These are phyloP conservation scores for Drosophila pectinifera DNA, from an alignment of 1,140 invertebrate species.

Conservation along the genomic window DNA sequence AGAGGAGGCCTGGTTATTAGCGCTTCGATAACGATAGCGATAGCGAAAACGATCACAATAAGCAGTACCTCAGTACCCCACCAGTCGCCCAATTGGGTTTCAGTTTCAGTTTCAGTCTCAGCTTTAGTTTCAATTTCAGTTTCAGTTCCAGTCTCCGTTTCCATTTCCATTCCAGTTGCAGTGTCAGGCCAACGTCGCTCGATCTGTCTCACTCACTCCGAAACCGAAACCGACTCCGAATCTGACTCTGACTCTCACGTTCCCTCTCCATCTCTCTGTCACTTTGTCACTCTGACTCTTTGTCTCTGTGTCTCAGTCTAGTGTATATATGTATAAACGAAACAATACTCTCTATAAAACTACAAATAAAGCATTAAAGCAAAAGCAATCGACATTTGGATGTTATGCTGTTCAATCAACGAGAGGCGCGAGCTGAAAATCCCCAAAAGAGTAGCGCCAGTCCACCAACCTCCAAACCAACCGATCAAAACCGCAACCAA, in stretches of 20 bases:
- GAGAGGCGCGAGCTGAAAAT: conserved; percentile 31
- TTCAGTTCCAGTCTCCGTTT: conserved; percentile 33
- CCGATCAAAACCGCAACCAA: conserved; percentile 27
- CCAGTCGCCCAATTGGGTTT: conserved; percentile 39
- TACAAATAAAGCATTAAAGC: conserved; percentile 64
- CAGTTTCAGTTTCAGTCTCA: conserved; percentile 10
- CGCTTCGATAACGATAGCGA: conserved; percentile 20
- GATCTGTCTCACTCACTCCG: conserved; percentile 26
- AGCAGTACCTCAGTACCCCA: conserved; percentile 49
- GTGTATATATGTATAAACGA: conserved; percentile 55
- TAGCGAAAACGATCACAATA: conserved; percentile 29
- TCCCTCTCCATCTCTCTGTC: conserved; percentile 26
- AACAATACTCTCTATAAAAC: conserved; percentile 52
- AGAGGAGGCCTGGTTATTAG: conserved; percentile 25
- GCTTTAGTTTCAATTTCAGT: too few species aligned
- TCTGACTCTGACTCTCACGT: conserved; percentile 26
- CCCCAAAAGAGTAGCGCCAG: conserved; percentile 21
- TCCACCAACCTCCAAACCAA: conserved; percentile 18
- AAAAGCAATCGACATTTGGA: conserved; percentile 84
- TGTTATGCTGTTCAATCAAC: conserved; percentile 84
- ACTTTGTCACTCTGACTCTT: conserved; percentile 32
- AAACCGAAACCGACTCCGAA: conserved; percentile 1
- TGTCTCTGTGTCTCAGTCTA: conserved; percentile 51
- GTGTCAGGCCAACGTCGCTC: conserved; percentile 33
- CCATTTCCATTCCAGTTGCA: conserved; percentile 38